These are phyloP conservation scores for Melipona beecheii DNA, from an alignment of 2,888 invertebrate species.

Conservation along the genomic window DNA sequence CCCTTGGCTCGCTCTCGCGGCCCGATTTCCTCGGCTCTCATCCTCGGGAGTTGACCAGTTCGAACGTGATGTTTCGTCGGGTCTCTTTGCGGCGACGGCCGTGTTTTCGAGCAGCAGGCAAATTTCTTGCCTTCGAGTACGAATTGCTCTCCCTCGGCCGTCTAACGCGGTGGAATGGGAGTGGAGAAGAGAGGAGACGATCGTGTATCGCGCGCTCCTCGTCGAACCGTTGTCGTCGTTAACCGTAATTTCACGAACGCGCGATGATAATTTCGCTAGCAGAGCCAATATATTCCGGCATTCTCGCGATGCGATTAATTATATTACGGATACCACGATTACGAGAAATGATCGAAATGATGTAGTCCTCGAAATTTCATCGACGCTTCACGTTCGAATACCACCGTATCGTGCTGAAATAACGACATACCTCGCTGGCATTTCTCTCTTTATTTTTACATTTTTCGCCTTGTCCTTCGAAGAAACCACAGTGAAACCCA, in stretches of 20 bases:
- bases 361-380: background rate
- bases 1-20: slow-evolving; percentile 21
- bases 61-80: slow-evolving; percentile 64
- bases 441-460: background rate
- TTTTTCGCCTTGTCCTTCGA: background rate
- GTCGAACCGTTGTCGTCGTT: slow-evolving; percentile 17
- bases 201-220: background rate
- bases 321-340: slow-evolving; percentile 12
- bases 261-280: slow-evolving; percentile 30
- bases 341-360: slow-evolving; percentile 32
- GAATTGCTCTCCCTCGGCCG: background rate
- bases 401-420: slow-evolving; percentile 1
- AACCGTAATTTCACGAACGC: slow-evolving; percentile 22
- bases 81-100: slow-evolving; percentile 55
- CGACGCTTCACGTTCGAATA: background rate
- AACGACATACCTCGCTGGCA: background rate
- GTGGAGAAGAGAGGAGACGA: background rate
- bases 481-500: background rate
- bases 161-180: background rate
- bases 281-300: slow-evolving; percentile 29
- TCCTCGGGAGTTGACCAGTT: slow-evolving; percentile 65
- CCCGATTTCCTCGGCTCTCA: slow-evolving; percentile 48
- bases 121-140: background rate
- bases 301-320: slow-evolving; percentile 29
- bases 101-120: slow-evolving; percentile 16